phyloP scores from a whole-genome alignment of 92 coral and sea anemone genomes.

The Parazoanthus darwini region DNA sequence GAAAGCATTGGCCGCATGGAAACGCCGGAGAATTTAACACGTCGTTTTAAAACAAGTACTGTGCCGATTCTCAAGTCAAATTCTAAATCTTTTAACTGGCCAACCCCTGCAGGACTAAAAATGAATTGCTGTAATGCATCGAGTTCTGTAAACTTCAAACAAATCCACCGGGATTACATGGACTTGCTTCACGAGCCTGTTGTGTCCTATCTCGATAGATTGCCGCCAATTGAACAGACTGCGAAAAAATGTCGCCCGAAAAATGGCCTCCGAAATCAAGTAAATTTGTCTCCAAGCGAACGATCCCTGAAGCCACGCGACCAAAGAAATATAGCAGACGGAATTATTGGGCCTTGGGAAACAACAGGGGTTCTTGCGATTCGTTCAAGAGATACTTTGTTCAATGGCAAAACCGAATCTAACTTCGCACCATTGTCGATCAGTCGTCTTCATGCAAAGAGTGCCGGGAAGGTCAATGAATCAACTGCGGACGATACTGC shows the following conservation, averaged over 20 bases:
- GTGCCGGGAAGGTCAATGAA: neutral
- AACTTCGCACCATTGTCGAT: neutral
- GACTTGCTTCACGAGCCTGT: neutral
- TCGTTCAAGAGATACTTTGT: neutral
- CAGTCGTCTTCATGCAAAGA: neutral
- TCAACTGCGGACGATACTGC: neutral
- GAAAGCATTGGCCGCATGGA: neutral
- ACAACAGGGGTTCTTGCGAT: neutral
- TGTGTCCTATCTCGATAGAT: neutral
- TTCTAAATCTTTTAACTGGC: neutral
- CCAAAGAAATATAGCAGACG: neutral
- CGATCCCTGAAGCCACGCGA: neutral
- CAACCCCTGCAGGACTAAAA: neutral
- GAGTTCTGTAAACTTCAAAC: neutral
- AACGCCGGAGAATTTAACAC: neutral
- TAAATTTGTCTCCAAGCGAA: neutral
- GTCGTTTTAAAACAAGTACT: too few relatives aligned
- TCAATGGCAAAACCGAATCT: neutral
- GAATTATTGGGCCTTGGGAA: neutral
- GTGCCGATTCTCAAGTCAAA: neutral
- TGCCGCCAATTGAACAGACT: neutral
- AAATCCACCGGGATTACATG: neutral
- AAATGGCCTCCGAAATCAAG: neutral
- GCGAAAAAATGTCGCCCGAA: neutral
- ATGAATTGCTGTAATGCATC: neutral